A percentile compares a stretch with the other conserved stretches of the same genome.
Conservation (phyloP, 2,797 vertebrate genomes). For the Melanitta fusca region DNA sequence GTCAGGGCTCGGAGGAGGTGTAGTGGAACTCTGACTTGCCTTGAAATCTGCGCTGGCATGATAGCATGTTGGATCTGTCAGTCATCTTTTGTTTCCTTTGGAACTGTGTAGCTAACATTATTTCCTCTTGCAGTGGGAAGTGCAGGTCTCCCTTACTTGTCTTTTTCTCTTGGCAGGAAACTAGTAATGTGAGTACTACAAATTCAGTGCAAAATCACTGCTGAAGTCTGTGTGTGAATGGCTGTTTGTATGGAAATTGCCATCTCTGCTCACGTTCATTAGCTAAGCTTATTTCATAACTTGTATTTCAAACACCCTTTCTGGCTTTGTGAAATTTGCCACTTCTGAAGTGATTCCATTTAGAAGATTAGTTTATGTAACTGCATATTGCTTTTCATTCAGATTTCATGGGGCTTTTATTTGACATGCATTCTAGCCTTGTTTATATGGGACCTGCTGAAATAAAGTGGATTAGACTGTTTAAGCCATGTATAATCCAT, state of each 20-base stretch:
- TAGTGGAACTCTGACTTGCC: background rate
- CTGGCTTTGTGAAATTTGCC: background rate
- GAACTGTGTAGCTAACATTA: background rate
- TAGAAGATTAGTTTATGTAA: slow-evolving; percentile 30
- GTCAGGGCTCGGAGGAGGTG: background rate
- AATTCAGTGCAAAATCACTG: background rate
- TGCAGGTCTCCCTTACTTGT: background rate
- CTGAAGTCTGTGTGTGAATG: no score
- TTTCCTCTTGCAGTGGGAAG: background rate
- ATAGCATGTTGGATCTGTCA: background rate
- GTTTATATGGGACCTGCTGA: slow-evolving; percentile 41
- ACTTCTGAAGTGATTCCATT: slow-evolving; percentile 7
- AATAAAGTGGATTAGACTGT: slow-evolving; percentile 26
- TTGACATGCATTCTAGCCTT: slow-evolving; percentile 14
- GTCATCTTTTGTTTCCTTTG: background rate
- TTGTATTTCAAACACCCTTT: background rate
- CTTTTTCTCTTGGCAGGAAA: background rate
- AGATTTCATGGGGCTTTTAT: slow-evolving; percentile 52
- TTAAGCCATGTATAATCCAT: slow-evolving; percentile 41
- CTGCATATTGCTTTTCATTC: slow-evolving; percentile 34
- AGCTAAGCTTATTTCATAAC: background rate
- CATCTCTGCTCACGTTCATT: background rate
- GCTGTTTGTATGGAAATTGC: background rate
- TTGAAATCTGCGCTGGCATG: background rate
- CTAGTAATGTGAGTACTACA: background rate